A percentile compares a stretch with the other conserved stretches of the same genome.
These are phyloP conservation scores for Alexandromys fortis DNA, from an alignment of 2,113 vertebrate species.

Conservation along the genomic window DNA sequence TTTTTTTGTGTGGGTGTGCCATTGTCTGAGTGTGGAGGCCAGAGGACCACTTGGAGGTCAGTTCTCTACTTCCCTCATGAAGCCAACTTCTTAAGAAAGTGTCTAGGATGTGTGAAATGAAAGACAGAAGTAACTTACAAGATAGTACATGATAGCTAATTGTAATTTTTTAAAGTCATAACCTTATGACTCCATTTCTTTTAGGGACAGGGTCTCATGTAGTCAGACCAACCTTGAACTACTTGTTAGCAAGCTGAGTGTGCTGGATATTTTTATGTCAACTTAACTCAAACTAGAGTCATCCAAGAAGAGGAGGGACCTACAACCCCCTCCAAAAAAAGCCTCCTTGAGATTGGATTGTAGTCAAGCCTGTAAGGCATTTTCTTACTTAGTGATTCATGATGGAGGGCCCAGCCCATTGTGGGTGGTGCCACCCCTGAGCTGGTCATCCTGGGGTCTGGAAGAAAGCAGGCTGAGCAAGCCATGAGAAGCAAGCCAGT, in stretches of 20 bases:
- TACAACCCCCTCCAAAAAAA: too few species aligned
- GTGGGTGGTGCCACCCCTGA: too few species aligned
- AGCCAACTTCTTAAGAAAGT: conserved; percentile 45
- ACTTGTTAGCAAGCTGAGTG: background rate
- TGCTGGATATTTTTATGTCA: background rate
- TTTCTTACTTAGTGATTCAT: background rate
- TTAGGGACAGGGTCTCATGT: background rate
- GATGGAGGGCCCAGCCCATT: too few species aligned
- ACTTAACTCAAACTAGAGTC: background rate
- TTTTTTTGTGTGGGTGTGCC: too few species aligned
- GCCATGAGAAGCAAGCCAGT: background rate
- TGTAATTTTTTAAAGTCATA: background rate
- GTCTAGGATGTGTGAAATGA: conserved; percentile 20
- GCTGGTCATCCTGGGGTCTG: too few species aligned
- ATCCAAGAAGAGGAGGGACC: background rate
- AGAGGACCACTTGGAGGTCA: background rate
- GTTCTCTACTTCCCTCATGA: background rate
- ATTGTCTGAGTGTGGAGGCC: too few species aligned
- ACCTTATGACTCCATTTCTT: background rate
- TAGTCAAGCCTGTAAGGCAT: background rate
- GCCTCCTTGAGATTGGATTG: too few species aligned
- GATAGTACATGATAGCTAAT: background rate
- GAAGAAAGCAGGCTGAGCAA: background rate
- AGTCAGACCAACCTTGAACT: background rate
- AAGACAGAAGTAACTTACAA: conserved; percentile 15